Percentiles rank a stretch among this genome's conserved stretches.
phyloP scores from a whole-genome alignment of 2,113 vertebrate genomes.

The Drymodes brunneopygia region DNA sequence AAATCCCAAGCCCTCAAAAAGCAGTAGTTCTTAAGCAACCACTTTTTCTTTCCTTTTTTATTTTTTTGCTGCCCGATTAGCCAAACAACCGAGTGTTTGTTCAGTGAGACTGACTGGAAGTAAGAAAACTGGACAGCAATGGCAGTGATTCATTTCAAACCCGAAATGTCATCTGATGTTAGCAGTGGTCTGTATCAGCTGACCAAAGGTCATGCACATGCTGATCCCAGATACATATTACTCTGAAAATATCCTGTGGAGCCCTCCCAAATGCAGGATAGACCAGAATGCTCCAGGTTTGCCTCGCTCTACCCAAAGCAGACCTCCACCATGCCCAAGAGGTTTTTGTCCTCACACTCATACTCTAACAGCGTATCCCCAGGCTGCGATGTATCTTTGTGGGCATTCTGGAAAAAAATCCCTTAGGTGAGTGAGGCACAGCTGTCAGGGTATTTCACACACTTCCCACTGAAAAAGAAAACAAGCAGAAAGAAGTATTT shows the following conservation, averaged over 20 bases:
- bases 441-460: background rate
- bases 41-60: background rate
- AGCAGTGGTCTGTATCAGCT: background rate
- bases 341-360: background rate
- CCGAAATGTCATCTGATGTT: background rate
- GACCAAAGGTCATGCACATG: background rate
- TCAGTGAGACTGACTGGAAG: background rate
- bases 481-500: background rate
- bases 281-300: background rate
- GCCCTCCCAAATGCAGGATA: fast-evolving
- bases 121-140: background rate
- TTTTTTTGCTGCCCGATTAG: background rate
- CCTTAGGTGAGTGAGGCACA: background rate
- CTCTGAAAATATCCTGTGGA: background rate
- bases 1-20: background rate
- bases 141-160: background rate
- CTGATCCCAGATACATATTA: background rate
- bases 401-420: background rate
- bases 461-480: background rate
- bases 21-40: background rate
- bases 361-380: background rate
- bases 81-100: background rate
- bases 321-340: background rate
- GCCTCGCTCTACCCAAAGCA: background rate
- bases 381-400: fast-evolving